phyloP scores from a whole-genome alignment of 2,888 invertebrate species.

The Nomada flava region DNA sequence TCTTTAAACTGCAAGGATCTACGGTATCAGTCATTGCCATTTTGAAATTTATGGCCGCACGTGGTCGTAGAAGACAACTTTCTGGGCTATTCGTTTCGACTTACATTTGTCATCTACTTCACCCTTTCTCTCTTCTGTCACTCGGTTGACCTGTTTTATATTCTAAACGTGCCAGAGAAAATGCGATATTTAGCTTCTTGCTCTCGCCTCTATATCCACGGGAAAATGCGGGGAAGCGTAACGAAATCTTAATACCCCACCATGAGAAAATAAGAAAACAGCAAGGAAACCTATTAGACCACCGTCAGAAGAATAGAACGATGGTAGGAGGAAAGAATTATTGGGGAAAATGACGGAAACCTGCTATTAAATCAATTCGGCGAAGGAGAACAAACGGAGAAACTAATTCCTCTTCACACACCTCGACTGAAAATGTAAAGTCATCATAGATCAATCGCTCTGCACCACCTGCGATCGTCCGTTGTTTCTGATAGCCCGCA shows the following conservation, averaged over 20 bases:
- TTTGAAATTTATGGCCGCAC: slow-evolving; percentile 9
- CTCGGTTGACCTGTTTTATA: slow-evolving; percentile 25
- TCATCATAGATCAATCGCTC: slow-evolving; percentile 18
- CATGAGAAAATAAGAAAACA: not conserved
- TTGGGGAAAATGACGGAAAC: not conserved
- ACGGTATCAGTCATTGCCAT: not conserved
- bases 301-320: not conserved
- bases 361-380: not conserved
- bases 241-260: not conserved
- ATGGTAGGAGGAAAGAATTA: not conserved
- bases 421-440: not conserved
- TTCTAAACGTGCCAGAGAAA: slow-evolving; percentile 10
- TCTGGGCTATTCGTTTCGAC: slow-evolving; percentile 18
- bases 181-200: slow-evolving; percentile 24
- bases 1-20: not conserved
- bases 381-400: slow-evolving; percentile 2
- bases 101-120: slow-evolving; percentile 34
- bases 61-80: not conserved
- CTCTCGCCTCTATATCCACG: not conserved
- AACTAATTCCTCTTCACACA: slow-evolving; percentile 12
- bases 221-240: not conserved
- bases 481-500: not conserved
- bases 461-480: not conserved
- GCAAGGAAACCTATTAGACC: not conserved
- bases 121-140: not conserved